A percentile compares a stretch with the other conserved stretches of the same genome.
Evolutionary conservation across 2,113 vertebrate genomes (phyloP).

Genomic region (Gymnocephalus cernua): DNA sequence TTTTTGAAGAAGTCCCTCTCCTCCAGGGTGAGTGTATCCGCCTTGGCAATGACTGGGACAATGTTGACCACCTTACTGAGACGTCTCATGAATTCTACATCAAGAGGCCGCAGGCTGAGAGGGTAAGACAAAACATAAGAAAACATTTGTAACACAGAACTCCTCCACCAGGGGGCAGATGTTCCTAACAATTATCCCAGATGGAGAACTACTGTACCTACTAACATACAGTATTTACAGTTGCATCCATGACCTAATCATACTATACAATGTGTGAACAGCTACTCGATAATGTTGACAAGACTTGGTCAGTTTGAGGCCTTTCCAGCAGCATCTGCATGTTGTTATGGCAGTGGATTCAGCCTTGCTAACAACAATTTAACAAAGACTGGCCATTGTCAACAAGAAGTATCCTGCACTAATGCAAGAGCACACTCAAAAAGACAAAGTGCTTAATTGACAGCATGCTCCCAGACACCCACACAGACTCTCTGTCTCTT

Average conservation of each 20-base stretch:
- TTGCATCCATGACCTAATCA: constrained; percentile 12
- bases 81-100: constrained; percentile 98
- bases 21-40: constrained; percentile 96
- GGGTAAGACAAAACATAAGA: background rate
- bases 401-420: constrained; percentile 17
- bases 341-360: constrained; percentile 10
- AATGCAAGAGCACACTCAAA: constrained; percentile 12
- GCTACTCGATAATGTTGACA: constrained; percentile 20
- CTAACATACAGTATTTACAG: background rate
- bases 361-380: constrained; percentile 2
- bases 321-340: constrained; percentile 10
- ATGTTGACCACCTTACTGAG: constrained; percentile 99
- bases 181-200: background rate
- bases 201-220: constrained; percentile 1
- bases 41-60: constrained; percentile 97
- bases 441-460: constrained; percentile 45
- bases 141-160: background rate
- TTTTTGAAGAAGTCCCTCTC: constrained; percentile 98
- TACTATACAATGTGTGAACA: constrained; percentile 4
- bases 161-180: constrained; percentile 66
- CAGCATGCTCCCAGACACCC: constrained; percentile 40
- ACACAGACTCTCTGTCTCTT: constrained; percentile 53
- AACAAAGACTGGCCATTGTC: constrained; percentile 14
- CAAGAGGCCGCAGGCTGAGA: constrained; percentile 92
- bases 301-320: background rate